A percentile compares a stretch with the other conserved stretches of the same genome.
phyloP scores from a whole-genome alignment of 2,113 vertebrate species.

The Forbesichthys agassizii region DNA sequence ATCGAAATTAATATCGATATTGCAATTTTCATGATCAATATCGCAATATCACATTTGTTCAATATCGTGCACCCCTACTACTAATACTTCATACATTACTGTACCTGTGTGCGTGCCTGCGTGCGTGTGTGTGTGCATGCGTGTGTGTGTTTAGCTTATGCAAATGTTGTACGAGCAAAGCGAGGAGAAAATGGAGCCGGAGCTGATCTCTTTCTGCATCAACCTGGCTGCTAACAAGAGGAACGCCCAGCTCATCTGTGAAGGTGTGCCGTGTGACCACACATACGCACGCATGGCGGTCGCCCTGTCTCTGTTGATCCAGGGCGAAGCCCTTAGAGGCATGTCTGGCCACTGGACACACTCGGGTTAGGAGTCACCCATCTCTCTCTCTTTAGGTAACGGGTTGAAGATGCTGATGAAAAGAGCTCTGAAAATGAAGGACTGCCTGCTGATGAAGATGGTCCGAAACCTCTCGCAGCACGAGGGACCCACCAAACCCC shows the following conservation, averaged over 20 bases:
- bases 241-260: conserved; percentile 93
- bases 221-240: conserved; percentile 96
- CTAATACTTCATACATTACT: too few species aligned
- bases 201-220: conserved; percentile 95
- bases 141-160: conserved; percentile 82
- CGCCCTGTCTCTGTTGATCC: too few species aligned
- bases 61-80: too few species aligned
- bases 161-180: conserved; percentile 91
- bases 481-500: conserved; percentile 86
- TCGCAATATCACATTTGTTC: too few species aligned
- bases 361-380: too few species aligned
- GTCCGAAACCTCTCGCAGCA: conserved; percentile 96
- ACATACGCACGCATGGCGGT: too few species aligned
- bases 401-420: conserved; percentile 97
- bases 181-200: conserved; percentile 87
- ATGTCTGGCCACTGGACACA: too few species aligned
- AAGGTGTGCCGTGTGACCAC: conserved; percentile 75
- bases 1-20: too few species aligned
- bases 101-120: too few species aligned
- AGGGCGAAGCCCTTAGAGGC: too few species aligned
- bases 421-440: conserved; percentile 90
- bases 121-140: background rate
- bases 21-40: too few species aligned
- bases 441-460: conserved; percentile 95
- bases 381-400: conserved; percentile 77